A percentile compares a stretch with the other conserved stretches of the same genome.
phyloP scores from a whole-genome alignment of 2,797 vertebrate species.

The Orestias chungarensis region DNA sequence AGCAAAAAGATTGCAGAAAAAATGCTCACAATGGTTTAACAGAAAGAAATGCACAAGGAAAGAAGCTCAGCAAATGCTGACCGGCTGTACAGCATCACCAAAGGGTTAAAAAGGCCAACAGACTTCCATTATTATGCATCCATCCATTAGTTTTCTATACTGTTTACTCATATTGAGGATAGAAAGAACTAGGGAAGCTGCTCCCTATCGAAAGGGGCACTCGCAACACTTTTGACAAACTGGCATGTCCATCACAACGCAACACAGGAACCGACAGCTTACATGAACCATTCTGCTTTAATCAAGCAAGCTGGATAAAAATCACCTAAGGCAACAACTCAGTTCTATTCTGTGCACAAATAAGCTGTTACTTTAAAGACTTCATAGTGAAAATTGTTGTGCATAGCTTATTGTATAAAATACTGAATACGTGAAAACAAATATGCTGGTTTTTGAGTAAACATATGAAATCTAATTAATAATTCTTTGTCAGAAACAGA shows the following conservation, averaged over 20 bases:
- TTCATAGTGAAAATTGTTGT: background rate
- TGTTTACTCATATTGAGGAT: background rate
- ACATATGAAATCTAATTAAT: background rate
- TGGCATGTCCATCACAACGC: background rate
- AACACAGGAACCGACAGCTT: background rate
- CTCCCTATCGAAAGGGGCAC: background rate
- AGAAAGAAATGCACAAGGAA: background rate
- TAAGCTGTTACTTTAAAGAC: background rate
- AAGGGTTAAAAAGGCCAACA: background rate
- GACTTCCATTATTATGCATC: background rate
- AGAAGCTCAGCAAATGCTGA: background rate
- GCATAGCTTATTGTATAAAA: background rate
- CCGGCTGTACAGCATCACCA: background rate
- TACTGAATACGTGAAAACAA: background rate
- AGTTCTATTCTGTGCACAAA: background rate
- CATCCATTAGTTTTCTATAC: background rate
- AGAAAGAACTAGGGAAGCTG: background rate
- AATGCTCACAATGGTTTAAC: background rate
- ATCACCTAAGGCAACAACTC: background rate
- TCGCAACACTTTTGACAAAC: background rate
- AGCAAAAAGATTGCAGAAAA: background rate
- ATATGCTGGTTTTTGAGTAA: background rate
- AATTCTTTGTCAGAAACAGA: background rate
- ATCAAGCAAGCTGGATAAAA: background rate
- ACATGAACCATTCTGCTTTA: background rate